Base-by-base conservation (phyloP, 2,797 vertebrate species). In the Enteromius mattozi region DNA sequence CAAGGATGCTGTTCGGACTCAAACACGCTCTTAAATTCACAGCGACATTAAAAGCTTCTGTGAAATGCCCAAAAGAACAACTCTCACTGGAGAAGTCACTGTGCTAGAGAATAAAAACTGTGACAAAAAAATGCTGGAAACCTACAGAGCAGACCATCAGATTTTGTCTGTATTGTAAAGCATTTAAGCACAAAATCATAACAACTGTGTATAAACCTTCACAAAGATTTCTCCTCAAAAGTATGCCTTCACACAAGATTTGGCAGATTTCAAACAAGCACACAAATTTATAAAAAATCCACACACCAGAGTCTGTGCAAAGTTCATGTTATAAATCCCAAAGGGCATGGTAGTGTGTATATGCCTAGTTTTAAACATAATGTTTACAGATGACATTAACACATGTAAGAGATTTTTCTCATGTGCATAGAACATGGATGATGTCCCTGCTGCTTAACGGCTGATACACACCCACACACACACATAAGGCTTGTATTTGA, bases 31-130 rank as follows among this genome's bases (percentile, higher is more conserved):
- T 45, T 19, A 59, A 56, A 59, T 59, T 81, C 79, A 81, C 79
- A 59, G 79, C 66, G 51, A 80, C 79, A 56, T 59, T 71, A 71
- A 59, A 63, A 71, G 65, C 66, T 30, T 81, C 79, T 17, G 13
- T 54, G 47, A 9, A 54, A 40, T 70, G 21, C 63, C 45, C 51
- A 47, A 72, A 30, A 71, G 0, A 45, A 61, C 40, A 35, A 72
- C 56, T 30, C 40, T 72, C 17, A 33, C 35, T 59, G 16, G n/a
- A 70, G 14, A 51, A 59, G 24, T 27, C 0, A 0, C 51, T 21
- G 21, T 69, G 21, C 2, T 45, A 30, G 4, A 70, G 10, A 81
- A 42, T 69, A 7, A 16, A 71, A 80, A 27, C 47, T 1, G 16
- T 40, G 19, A 21, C 3, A 78, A 65, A 8, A 45, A 5, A 65